Base-by-base conservation (phyloP, 2,113 vertebrate genomes). In the Holacanthus passer region DNA sequence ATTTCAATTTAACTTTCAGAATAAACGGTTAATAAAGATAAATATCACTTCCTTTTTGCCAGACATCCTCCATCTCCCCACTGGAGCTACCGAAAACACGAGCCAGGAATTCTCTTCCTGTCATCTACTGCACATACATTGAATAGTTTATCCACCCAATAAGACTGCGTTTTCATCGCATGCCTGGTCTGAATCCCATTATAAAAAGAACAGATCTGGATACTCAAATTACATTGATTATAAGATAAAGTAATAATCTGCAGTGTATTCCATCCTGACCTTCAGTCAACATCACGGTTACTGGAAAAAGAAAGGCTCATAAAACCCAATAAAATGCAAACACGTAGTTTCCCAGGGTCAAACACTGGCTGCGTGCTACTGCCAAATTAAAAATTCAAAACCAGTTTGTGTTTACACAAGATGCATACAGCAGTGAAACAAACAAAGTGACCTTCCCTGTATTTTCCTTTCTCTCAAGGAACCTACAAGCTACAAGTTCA, bases 221-320 rank as follows among this genome's bases (percentile, higher is more conserved):
- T 39, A 70, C 62, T 88, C 55, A 80, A 81, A 84, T 81, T 56
- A 76, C 20, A 20, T 4, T 62, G 55, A 85, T 82, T 45, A 81
- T 19, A 73, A 64, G 71, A 83, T 74, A 70, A 79, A 29, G 27
- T 47, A 71, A 89, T 81, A 74, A 67, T 37, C 37, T 68, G 56
- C 58, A 70, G 55, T 65, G 22, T 45, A 69, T 56, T 29, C 35
- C 53, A 70, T 16, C 4, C 39, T 66, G 60, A 67, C 59, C 59
- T 82, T 59, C n/a, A 75, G 63, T 47, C 9, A 67, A 55, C 48
- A 72, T 24, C 39, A 58, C 16, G 74, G 17, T 63, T 70, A 56
- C 71, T 78, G 55, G 74, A 86, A 68, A 19, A 35, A 35, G 24
- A 24, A 79, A 55, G 20, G 24, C n/a, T 47, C 37, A 66, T 75